Percentiles rank a stretch among this genome's conserved stretches.
Conservation (phyloP, 2,888 invertebrate genomes). For the Bellardia pandia region DNA sequence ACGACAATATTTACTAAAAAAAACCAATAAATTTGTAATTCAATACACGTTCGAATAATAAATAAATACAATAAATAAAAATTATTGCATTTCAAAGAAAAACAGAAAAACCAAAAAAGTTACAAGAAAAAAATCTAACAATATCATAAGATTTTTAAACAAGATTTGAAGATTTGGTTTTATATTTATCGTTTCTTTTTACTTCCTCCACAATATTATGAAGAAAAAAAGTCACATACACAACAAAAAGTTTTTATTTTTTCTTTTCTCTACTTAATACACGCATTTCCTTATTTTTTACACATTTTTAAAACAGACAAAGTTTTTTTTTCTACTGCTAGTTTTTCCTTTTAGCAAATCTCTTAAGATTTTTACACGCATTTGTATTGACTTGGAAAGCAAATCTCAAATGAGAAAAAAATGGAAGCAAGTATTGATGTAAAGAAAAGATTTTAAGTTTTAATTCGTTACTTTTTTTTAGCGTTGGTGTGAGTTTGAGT, state of each 20-base stretch:
- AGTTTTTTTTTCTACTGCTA: not conserved
- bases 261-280: not conserved
- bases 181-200: not conserved
- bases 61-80: constrained; percentile 13
- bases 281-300: not conserved
- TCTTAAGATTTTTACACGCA: constrained; percentile 9
- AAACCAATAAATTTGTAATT: not conserved
- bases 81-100: not conserved
- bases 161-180: constrained; percentile 3
- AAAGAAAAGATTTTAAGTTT: constrained; percentile 3
- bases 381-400: constrained; percentile 11
- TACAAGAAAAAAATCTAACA: not conserved
- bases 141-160: not conserved
- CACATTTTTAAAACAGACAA: not conserved
- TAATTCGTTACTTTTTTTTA: constrained; percentile 4
- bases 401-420: not conserved
- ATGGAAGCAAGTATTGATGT: not conserved
- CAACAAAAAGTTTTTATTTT: not conserved
- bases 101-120: not conserved
- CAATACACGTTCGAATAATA: not conserved
- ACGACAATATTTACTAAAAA: no score
- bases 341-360: not conserved
- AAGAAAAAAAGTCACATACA: not conserved
- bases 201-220: not conserved
- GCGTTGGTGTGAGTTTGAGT: not conserved